Evolutionary conservation across 2,113 vertebrate species (phyloP).

Genomic region (Rhinichthys klamathensis): DNA sequence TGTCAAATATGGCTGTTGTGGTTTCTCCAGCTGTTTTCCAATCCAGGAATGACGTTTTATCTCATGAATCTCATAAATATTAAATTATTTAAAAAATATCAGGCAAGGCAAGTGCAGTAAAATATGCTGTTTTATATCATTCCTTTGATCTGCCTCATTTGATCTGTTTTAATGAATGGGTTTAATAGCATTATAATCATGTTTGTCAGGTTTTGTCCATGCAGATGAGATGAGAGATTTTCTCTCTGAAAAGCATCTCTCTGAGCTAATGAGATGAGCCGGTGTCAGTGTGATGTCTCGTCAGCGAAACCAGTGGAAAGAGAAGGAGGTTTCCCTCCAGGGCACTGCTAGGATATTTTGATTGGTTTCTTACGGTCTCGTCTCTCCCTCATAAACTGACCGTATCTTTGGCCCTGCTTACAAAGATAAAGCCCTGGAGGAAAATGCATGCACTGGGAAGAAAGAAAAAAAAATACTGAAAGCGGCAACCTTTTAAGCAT

Average conservation of each 20-base stretch:
- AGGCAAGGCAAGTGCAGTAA: neutral
- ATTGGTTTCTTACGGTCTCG: constrained; percentile 60
- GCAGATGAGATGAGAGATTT: constrained; percentile 26
- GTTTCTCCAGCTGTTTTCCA: neutral
- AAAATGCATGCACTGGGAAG: constrained; percentile 56
- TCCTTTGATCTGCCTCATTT: constrained; percentile 11
- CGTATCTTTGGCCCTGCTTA: constrained; percentile 49
- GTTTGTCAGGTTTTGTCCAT: constrained; percentile 21
- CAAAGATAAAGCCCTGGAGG: constrained; percentile 51
- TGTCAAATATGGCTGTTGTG: no score
- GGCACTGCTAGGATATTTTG: constrained; percentile 57
- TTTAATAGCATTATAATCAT: constrained; percentile 33
- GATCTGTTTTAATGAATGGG: constrained; percentile 5
- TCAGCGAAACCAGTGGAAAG: constrained; percentile 33
- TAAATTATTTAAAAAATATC: neutral
- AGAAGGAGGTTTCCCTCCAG: neutral
- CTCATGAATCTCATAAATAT: neutral
- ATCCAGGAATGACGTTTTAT: neutral
- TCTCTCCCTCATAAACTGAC: constrained; percentile 51
- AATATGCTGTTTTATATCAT: constrained; percentile 21
- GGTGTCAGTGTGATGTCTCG: constrained; percentile 46
- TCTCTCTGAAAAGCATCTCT: constrained; percentile 6
- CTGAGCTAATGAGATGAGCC: constrained; percentile 5
- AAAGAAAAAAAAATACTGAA: constrained; percentile 45
- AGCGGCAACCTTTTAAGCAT: constrained; percentile 34